These are phyloP conservation scores for Eudemis profundana DNA, from an alignment of 2,888 invertebrate species.

Conservation along the genomic window DNA sequence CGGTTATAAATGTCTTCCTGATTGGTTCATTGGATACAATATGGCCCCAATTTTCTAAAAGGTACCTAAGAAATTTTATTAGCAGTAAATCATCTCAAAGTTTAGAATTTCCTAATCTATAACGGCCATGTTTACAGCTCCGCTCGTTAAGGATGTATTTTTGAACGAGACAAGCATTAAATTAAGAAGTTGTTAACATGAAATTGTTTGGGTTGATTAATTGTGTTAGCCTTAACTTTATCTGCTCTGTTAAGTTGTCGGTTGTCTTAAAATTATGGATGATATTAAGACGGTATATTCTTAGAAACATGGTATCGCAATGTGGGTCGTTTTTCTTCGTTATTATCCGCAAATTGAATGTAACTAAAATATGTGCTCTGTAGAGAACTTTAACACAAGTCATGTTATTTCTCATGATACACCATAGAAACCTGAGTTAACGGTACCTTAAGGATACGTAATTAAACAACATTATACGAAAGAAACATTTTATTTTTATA, in stretches of 20 bases:
- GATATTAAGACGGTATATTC: background rate
- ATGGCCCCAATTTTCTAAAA: background rate
- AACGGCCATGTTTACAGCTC: slow-evolving; percentile 34
- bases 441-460: slow-evolving; percentile 40
- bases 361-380: no score
- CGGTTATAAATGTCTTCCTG: no score
- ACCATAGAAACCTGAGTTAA: no score
- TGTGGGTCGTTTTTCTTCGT: no score
- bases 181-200: slow-evolving; percentile 24
- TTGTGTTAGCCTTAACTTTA: slow-evolving; percentile 15
- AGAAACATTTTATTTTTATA: slow-evolving; percentile 80
- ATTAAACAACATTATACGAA: slow-evolving; percentile 66
- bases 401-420: background rate
- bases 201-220: slow-evolving; percentile 42
- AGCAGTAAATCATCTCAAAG: slow-evolving; percentile 1
- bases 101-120: slow-evolving; percentile 22
- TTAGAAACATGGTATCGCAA: no score
- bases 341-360: no score
- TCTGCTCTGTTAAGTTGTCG: background rate
- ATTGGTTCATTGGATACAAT: background rate
- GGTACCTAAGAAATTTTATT: background rate
- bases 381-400: no score
- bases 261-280: background rate
- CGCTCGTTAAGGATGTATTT: slow-evolving; percentile 42
- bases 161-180: slow-evolving; percentile 26